Evolutionary conservation across 2,113 vertebrate species (phyloP).

Genomic region (Silurus glanis): DNA sequence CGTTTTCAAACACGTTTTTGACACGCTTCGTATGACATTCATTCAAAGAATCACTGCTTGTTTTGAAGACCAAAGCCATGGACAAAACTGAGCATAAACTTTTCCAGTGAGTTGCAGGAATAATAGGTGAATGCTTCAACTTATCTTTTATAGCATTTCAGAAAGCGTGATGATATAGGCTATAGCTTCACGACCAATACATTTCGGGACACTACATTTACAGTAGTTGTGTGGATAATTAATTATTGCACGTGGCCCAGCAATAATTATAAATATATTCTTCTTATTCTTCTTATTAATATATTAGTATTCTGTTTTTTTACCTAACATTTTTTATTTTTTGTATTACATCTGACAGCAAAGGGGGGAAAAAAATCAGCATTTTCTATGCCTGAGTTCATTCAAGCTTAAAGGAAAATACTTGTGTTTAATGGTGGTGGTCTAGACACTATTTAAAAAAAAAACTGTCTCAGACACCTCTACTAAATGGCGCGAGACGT

Average conservation of each 20-base stretch:
- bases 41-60: not conserved
- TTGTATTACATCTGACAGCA: not conserved
- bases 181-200: not conserved
- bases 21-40: not conserved
- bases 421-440: not conserved
- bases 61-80: not conserved
- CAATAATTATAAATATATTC: not conserved
- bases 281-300: not conserved
- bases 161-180: not conserved
- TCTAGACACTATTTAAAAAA: not conserved
- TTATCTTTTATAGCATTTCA: not conserved
- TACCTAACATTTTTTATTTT: not conserved
- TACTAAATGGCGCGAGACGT: not conserved
- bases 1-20: too few species aligned
- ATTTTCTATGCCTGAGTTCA: not conserved
- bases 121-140: not conserved
- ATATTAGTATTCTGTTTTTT: not conserved
- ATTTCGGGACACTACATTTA: too few species aligned
- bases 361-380: too few species aligned
- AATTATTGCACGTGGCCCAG: not conserved
- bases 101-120: not conserved
- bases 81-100: not conserved
- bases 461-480: not conserved
- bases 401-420: not conserved
- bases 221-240: too few species aligned